Evolutionary conservation across 2,888 invertebrate genomes (phyloP), one percentile per base, ranked within the genome.

Genomic region (Patella pellucida): DNA sequence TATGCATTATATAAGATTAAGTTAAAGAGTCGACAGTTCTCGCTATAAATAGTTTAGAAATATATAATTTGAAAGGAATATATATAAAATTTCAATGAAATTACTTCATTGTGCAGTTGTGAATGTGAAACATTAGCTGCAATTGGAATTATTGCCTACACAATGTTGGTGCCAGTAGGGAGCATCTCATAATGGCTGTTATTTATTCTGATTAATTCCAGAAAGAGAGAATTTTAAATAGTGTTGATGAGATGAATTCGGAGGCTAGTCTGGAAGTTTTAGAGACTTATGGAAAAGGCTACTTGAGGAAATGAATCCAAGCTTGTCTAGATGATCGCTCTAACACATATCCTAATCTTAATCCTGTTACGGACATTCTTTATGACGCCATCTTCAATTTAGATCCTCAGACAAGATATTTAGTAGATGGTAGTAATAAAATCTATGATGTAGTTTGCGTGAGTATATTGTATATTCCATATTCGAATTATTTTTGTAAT

Each of bases 351-450:
- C 50, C 50, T 11, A 72, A 62, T 15, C 31, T 72, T 19, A 67
- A 56, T 23, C 72, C 72, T 15, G 56, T 72, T 23, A 27, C 50
- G 9, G 72, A 56, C 31, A 67, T 62, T 4, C 23, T 72, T 16
- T 15, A 50, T 41, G 83, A 85, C 72, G 84, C 84, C 9, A 68
- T 85, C n/a, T 70, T 79, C 5, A 82, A 75, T 67, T 27, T 69
- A 2, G 69, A 41, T 15, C 85, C 85, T 16, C 73, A 74, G 50
- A 74, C 78, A 68, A 75, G 84, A 56, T 85, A 85, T 74, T 77
- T 83, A 9, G 81, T 84, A 7, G 81, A 81, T 69, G 85, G 84
- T 15, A 80, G 84, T 52, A 80, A 79, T 75, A 69, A 19, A 41
- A 62, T 62, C 3, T 72, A 50, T 56, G 72, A 72, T 19, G 51